phyloP scores from a whole-genome alignment of 2,888 invertebrate genomes.

The Operophtera brumata region DNA sequence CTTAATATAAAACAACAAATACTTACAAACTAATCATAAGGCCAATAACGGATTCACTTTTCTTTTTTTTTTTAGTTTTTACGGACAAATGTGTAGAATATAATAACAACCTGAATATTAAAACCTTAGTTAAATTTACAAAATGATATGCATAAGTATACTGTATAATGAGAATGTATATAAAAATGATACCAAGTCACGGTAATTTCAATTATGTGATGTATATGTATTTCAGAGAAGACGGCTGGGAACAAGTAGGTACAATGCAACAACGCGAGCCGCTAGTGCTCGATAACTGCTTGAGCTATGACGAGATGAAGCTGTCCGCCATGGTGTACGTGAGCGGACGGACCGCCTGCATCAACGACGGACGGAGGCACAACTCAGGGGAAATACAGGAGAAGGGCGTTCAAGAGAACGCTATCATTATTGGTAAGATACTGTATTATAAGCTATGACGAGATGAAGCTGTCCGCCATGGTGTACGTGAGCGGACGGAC shows the following conservation, averaged over 20 bases:
- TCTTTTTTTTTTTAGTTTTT: too few relatives aligned
- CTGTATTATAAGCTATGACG: slow-evolving; percentile 79
- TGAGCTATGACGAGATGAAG: slow-evolving; percentile 84
- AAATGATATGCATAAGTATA: too few relatives aligned
- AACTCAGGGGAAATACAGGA: slow-evolving; percentile 71
- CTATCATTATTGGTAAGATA: slow-evolving; percentile 66
- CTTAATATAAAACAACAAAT: too few relatives aligned
- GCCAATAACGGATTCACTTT: too few relatives aligned
- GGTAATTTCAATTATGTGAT: too few relatives aligned
- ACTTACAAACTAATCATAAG: too few relatives aligned
- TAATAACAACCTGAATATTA: too few relatives aligned
- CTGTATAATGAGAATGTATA: too few relatives aligned
- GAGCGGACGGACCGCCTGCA: slow-evolving; percentile 81
- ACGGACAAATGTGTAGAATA: too few relatives aligned
- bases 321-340: slow-evolving; percentile 80
- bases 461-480: slow-evolving; percentile 59
- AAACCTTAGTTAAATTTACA: too few relatives aligned
- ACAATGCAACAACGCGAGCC: slow-evolving; percentile 77
- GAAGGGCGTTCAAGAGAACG: slow-evolving; percentile 64
- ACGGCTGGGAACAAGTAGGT: slow-evolving; percentile 82
- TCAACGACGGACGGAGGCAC: slow-evolving; percentile 80
- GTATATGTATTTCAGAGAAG: slow-evolving; percentile 59
- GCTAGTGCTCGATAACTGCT: slow-evolving; percentile 73
- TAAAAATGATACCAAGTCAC: too few relatives aligned
- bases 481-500: slow-evolving; percentile 33